Conservation (phyloP, 1,140 invertebrate species). For the Leptonema lineaticorne region DNA sequence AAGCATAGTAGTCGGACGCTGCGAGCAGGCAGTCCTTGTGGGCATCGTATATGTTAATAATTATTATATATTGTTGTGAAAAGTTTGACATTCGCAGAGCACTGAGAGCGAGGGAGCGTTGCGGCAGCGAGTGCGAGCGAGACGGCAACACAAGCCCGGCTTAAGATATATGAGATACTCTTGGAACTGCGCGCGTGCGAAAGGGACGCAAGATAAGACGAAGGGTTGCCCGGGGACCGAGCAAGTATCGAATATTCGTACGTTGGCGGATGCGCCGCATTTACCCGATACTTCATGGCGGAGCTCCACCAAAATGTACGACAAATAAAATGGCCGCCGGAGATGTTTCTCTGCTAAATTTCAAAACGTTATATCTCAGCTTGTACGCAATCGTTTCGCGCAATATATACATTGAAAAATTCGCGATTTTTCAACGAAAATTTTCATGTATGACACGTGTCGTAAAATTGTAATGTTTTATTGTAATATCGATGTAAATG, state of each 20-base stretch:
- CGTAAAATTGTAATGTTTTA: background rate
- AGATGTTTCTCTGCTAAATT: conserved; percentile 41
- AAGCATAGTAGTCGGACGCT: no score
- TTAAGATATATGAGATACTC: conserved; percentile 41
- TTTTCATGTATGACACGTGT: conserved; percentile 11
- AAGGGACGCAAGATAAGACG: conserved; percentile 58
- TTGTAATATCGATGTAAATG: conserved; percentile 45
- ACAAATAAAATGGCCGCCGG: conserved; percentile 56
- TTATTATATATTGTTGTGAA: no score
- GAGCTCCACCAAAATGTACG: conserved; percentile 54
- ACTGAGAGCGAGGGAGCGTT: conserved; percentile 8
- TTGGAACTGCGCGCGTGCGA: conserved; percentile 54
- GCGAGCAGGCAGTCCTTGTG: no score
- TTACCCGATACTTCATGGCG: conserved; percentile 50
- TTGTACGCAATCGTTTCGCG: background rate
- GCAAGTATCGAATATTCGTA: conserved; percentile 50
- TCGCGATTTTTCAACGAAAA: conserved; percentile 47
- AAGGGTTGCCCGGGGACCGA: conserved; percentile 57
- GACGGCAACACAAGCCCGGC: conserved; percentile 19
- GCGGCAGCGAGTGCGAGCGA: conserved; percentile 20
- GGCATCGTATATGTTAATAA: no score
- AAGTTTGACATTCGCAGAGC: conserved; percentile 10
- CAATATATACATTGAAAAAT: conserved; percentile 49
- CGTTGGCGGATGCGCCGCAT: conserved; percentile 29
- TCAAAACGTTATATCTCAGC: conserved; percentile 10